A percentile compares a stretch with the other conserved stretches of the same genome.
These are phyloP conservation scores for Agonopterix heracliana DNA, from an alignment of 2,888 invertebrate species.

Conservation along the genomic window DNA sequence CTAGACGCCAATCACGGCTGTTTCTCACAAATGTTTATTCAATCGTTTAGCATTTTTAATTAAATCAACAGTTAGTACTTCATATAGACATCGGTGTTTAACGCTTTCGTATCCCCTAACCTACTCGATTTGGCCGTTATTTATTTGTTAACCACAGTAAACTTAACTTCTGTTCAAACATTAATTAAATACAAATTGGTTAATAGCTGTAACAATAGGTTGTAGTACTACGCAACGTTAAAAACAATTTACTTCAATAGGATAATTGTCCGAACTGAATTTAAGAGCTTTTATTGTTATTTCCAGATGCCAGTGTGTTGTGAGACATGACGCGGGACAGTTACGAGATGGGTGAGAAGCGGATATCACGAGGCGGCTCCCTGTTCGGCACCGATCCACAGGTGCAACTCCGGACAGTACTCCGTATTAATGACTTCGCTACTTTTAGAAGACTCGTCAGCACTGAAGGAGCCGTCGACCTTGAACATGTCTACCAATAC, in stretches of 20 bases:
- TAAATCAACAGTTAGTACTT: constrained; percentile 32
- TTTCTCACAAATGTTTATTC: constrained; percentile 48
- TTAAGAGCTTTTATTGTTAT: constrained; percentile 26
- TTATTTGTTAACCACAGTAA: constrained; percentile 12
- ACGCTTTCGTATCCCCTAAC: constrained; percentile 13
- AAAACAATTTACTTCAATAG: constrained; percentile 44
- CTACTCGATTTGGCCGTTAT: background rate
- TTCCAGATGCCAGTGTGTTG: constrained; percentile 62
- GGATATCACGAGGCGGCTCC: constrained; percentile 56
- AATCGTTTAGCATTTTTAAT: constrained; percentile 44
- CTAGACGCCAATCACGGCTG: constrained; percentile 31
- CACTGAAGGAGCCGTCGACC: constrained; percentile 57
- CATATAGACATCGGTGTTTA: constrained; percentile 29
- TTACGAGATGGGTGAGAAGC: constrained; percentile 66
- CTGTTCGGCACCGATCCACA: constrained; percentile 67
- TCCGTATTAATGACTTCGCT: constrained; percentile 67
- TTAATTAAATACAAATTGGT: constrained; percentile 47
- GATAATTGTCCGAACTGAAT: constrained; percentile 36
- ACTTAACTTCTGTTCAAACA: constrained; percentile 33
- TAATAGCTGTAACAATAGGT: constrained; percentile 33
- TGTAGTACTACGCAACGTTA: constrained; percentile 34
- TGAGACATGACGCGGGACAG: constrained; percentile 59
- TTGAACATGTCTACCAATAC: constrained; percentile 73
- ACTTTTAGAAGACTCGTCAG: constrained; percentile 70
- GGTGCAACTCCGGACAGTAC: constrained; percentile 65